Evolutionary conservation across 1,140 invertebrate species (phyloP), one percentile per base, ranked within the genome.

Genomic region (Heterodera carotae): DNA sequence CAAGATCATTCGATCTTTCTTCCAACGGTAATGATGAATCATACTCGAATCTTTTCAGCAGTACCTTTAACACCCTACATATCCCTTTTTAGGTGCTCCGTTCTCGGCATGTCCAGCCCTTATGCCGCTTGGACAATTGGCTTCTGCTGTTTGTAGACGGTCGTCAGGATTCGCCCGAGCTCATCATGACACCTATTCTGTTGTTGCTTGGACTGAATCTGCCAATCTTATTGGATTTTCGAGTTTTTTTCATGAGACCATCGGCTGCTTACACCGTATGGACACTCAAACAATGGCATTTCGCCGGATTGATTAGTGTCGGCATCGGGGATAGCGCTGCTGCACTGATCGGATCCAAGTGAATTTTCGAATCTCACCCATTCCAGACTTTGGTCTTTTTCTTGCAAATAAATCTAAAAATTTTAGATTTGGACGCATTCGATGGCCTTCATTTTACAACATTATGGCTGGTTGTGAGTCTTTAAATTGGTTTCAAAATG

Each of bases 271-370:
- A n/a, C n/a, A n/a, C n/a, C n/a, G n/a, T 22, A n/a, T 78, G 67
- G 77, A 27, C 33, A n/a, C 8, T 77, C 7, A 80, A 62, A 31
- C 77, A 78, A 81, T 36, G 80, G 59, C 82, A 86, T 68, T 84
- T 83, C 62, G 67, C 76, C 39, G 83, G 83, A 12, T 48, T 84
- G 12, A 36, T 80, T 27, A 83, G 79, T 18, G 83, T 84, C 36
- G 83, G 84, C 36, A 64, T 84, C 22, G 83, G 83, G n/a, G 83
- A 84, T 43, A 69, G 67, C n/a, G 71, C 69, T 76, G 83, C 83
- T n/a, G 84, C 84, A 15, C 31, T 85, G 25, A 60, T 79, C 36
- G 83, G 84, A 6, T 77, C 76, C 18, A 66, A 56, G 39, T 80
- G 80, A 72, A 18, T 59, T n/a, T n/a, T n/a, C n/a, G 29, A 36